Evolutionary conservation across 2,888 invertebrate genomes (phyloP).

Genomic region (Aphrophora alni): DNA sequence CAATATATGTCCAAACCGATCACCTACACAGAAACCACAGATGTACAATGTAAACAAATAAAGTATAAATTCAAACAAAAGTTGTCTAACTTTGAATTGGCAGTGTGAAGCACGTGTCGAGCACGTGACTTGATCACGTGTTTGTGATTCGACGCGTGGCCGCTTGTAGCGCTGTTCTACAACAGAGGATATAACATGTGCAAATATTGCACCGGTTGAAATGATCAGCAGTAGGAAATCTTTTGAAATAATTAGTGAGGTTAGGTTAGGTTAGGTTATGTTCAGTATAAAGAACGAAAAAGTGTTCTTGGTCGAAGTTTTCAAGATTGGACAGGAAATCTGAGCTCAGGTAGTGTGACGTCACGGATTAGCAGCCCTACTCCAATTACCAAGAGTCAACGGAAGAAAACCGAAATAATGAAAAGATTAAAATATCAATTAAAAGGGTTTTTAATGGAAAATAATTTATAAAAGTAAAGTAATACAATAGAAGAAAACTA

Average conservation of each 20-base stretch:
- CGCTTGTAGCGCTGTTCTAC: constrained; percentile 2
- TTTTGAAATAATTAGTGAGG: neutral
- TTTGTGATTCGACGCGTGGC: neutral
- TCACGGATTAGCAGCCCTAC: no score
- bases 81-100: neutral
- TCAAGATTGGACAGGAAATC: no score
- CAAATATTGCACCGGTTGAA: neutral
- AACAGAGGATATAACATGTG: neutral
- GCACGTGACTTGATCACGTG: neutral
- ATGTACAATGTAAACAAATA: neutral
- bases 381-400: no score
- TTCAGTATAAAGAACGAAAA: no score
- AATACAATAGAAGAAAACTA: no score
- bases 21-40: neutral
- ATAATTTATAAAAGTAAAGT: no score
- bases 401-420: no score
- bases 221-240: neutral
- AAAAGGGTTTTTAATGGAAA: no score
- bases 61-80: constrained; percentile 6
- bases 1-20: neutral
- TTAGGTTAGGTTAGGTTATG: neutral
- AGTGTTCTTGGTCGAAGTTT: no score
- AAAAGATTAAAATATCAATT: no score
- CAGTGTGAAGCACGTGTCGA: neutral
- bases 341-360: no score